Evolutionary conservation across 1,140 invertebrate genomes (phyloP).

Genomic region (Platorchestia sp.): DNA sequence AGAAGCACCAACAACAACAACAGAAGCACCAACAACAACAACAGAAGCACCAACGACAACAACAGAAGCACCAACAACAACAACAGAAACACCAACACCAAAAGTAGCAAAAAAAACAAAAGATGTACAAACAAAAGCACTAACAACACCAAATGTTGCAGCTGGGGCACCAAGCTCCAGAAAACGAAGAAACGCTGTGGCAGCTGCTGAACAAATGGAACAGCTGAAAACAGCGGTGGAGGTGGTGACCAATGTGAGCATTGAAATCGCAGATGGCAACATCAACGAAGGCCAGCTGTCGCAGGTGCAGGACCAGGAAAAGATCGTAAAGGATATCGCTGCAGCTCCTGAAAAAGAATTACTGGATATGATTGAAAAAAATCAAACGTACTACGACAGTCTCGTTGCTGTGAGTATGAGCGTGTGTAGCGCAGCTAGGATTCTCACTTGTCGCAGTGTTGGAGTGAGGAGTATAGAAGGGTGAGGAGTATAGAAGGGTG

Average conservation of each 20-base stretch:
- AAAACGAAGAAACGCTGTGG: not conserved
- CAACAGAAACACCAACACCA: too few relatives aligned
- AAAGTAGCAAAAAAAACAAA: not conserved
- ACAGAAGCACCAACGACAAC: not conserved
- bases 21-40: not conserved
- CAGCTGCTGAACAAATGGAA: not conserved
- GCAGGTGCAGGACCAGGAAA: not conserved
- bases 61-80: not conserved
- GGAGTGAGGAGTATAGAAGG: too few relatives aligned
- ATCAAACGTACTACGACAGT: too few relatives aligned
- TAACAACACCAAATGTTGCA: not conserved
- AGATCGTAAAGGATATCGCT: too few relatives aligned
- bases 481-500: too few relatives aligned
- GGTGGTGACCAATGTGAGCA: not conserved
- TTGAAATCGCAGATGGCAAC: not conserved
- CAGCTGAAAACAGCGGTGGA: not conserved
- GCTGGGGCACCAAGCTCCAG: not conserved
- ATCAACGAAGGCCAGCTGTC: conserved; percentile 12
- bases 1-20: not conserved
- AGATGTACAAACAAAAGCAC: not conserved
- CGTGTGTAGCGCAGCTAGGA: too few relatives aligned
- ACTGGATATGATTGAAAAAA: too few relatives aligned
- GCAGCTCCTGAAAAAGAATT: too few relatives aligned
- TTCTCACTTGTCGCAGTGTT: too few relatives aligned
- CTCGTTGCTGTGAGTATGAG: too few relatives aligned